A percentile compares a stretch with the other conserved stretches of the same genome.
Evolutionary conservation across 2,888 invertebrate species (phyloP).

Genomic region (Chaitophorus viminalis): DNA sequence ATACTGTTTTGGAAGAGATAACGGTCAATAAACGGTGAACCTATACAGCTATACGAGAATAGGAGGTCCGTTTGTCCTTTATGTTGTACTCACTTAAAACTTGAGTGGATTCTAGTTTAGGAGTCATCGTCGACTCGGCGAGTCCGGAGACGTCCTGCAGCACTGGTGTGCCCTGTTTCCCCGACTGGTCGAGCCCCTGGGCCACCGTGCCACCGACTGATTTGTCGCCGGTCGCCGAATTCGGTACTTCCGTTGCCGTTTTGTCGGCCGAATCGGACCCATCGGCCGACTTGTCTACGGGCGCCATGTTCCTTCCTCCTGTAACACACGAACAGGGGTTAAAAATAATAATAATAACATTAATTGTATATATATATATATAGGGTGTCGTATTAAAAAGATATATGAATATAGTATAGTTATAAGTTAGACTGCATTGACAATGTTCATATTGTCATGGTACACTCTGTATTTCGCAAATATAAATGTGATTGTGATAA

Average conservation of each 20-base stretch:
- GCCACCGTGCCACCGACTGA: background rate
- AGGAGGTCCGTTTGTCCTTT: no score
- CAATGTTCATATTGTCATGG: no score
- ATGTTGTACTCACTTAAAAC: constrained; percentile 5
- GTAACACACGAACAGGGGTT: background rate
- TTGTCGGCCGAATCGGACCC: constrained; percentile 45
- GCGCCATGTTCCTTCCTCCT: constrained; percentile 41
- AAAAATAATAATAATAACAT: no score
- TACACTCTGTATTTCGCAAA: no score
- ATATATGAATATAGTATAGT: no score
- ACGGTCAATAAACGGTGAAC: background rate
- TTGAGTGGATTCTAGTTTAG: constrained; percentile 14
- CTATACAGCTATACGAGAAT: no score
- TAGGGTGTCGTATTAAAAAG: no score
- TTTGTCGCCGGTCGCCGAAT: constrained; percentile 12
- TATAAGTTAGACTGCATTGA: no score
- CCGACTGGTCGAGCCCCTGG: background rate
- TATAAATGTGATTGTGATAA: no score
- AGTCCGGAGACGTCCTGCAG: background rate
- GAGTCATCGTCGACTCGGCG: background rate
- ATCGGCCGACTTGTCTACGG: constrained; percentile 28
- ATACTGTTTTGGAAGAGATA: background rate
- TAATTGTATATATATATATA: no score
- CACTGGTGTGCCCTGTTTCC: background rate
- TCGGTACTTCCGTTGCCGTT: background rate